Percentiles rank a stretch among this genome's conserved stretches.
These are phyloP conservation scores for Zeus faber DNA, from an alignment of 2,113 vertebrate genomes.

Conservation along the genomic window DNA sequence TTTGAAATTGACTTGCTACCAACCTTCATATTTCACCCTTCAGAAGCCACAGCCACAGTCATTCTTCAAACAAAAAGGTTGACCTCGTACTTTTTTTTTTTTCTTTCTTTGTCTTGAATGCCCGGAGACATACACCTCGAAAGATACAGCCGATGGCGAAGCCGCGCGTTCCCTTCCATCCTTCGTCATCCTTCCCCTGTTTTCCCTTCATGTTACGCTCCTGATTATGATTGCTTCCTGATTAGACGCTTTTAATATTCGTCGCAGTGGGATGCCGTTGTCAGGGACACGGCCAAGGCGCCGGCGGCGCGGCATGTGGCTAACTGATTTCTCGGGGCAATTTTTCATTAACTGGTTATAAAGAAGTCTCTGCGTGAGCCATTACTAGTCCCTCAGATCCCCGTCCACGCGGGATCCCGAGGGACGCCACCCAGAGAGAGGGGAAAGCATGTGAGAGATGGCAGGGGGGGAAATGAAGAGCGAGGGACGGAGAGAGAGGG, in stretches of 20 bases:
- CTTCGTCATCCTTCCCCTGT: slow-evolving; percentile 6
- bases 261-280: slow-evolving; percentile 42
- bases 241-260: slow-evolving; percentile 64
- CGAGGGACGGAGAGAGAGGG: slow-evolving; percentile 14
- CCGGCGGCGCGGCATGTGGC: slow-evolving; percentile 47
- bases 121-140: slow-evolving; percentile 20
- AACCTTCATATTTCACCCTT: slow-evolving; percentile 31
- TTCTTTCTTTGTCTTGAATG: too few relatives aligned
- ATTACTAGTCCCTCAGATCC: slow-evolving; percentile 37
- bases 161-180: slow-evolving; percentile 18
- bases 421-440: slow-evolving; percentile 5
- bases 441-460: neutral
- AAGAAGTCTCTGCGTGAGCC: slow-evolving; percentile 43
- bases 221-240: slow-evolving; percentile 43
- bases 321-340: slow-evolving; percentile 52
- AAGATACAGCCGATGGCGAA: slow-evolving; percentile 31
- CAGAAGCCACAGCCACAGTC: slow-evolving; percentile 30
- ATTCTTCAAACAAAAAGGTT: slow-evolving; percentile 23
- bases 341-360: slow-evolving; percentile 66
- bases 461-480: neutral
- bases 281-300: slow-evolving; percentile 47
- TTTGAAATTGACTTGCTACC: slow-evolving; percentile 16
- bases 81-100: too few relatives aligned
- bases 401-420: slow-evolving; percentile 8
- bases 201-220: slow-evolving; percentile 19